A percentile compares a stretch with the other conserved stretches of the same genome.
Evolutionary conservation across 2,113 vertebrate genomes (phyloP).

Genomic region (Megalops atlanticus): DNA sequence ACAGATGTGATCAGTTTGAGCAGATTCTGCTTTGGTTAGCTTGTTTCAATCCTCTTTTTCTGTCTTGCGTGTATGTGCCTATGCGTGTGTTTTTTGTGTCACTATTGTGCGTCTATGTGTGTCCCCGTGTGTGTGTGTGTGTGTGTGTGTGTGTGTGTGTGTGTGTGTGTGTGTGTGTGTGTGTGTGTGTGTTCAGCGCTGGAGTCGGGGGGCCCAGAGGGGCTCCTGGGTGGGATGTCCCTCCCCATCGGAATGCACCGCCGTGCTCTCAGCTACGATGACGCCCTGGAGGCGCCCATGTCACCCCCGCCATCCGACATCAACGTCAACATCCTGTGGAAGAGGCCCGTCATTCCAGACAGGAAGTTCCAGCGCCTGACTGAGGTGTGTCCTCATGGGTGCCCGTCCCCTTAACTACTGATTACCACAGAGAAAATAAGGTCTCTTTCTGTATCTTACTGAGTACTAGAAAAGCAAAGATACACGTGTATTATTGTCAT

Average conservation of each 20-base stretch:
- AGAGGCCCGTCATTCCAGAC: slow-evolving; percentile 86
- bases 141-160: neutral
- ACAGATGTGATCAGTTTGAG: neutral
- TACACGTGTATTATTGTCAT: too few relatives aligned
- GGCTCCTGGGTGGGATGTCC: slow-evolving; percentile 83
- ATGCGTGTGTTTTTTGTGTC: too few relatives aligned
- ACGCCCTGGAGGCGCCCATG: slow-evolving; percentile 91
- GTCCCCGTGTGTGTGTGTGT: neutral
- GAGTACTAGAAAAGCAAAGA: too few relatives aligned
- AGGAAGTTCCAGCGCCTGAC: slow-evolving; percentile 86
- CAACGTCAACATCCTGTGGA: slow-evolving; percentile 85
- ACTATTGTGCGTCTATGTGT: neutral
- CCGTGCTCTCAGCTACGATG: slow-evolving; percentile 93
- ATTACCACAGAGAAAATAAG: neutral
- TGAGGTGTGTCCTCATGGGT: slow-evolving; percentile 79
- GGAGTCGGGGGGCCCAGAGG: slow-evolving; percentile 59
- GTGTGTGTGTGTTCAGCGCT: slow-evolving; percentile 55
- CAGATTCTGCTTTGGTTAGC: neutral
- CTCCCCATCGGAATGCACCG: slow-evolving; percentile 88
- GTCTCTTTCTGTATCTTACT: neutral
- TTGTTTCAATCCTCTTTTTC: neutral
- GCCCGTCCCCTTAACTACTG: neutral
- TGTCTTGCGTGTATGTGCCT: neutral
- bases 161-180: neutral
- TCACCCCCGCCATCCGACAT: slow-evolving; percentile 90